Evolutionary conservation across 2,888 invertebrate species (phyloP), one percentile per base, ranked within the genome.

Genomic region (Isotomurus palustris): DNA sequence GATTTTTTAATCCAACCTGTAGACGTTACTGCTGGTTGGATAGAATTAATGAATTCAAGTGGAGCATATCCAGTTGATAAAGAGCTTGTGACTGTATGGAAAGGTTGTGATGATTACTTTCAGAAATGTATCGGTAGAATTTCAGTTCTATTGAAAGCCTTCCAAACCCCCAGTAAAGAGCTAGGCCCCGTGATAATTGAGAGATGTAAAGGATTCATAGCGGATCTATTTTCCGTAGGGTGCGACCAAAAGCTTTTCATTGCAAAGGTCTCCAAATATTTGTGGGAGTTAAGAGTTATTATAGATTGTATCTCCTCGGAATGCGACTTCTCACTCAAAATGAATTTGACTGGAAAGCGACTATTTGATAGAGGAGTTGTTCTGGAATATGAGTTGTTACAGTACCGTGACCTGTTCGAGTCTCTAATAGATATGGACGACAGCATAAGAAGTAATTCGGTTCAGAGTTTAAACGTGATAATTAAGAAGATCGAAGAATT

Each of bases 151-250:
- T 78, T 82, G 4, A 75, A 78, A 0, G 80, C 83, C 0, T 73
- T 88, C 5, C 77, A 82, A 38, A 81, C 83, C 1, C 87, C 88
- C 0, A 83, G 86, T 25, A 81, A 84, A 68, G 93, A 94, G 71
- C 76, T 95, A 45, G 90, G 91, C 0, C 77, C 84, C 1, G 84
- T 83, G 48, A 88, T 89, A 71, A 82, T 89, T 49, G 91, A 93
- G 70, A 81, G 92, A 50, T 88, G 91, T 71, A 85, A 84, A 74
- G 96, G 96, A 45, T 92, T 86, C 73, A 82, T 88, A 0, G 82
- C 84, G 19, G 87, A 93, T 71, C 76, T 94, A 40, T 80, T 89
- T 80, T 83, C 45, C 8, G 22, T 44, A 6, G 40, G 61, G 2
- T 32, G 52, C 0, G 41, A 40, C 3, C 61, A 69, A 36, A 69